phyloP scores from a whole-genome alignment of 2,113 vertebrate genomes.

The Ailuropoda melanoleuca region DNA sequence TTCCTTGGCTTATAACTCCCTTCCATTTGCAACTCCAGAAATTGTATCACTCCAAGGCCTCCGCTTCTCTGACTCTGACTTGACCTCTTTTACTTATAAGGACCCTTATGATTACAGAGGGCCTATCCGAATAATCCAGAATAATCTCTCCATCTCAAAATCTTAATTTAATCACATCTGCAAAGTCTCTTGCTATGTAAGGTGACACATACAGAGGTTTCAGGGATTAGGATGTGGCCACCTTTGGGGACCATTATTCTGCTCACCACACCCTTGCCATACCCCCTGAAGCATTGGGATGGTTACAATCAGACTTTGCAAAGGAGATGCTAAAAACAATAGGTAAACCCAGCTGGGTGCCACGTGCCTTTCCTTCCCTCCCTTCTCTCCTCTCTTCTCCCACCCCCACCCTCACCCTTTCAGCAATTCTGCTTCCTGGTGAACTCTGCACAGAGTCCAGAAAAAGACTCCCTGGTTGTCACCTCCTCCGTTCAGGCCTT shows the following conservation, averaged over 20 bases:
- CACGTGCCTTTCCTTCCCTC: neutral
- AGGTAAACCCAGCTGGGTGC: neutral
- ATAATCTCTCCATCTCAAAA: neutral
- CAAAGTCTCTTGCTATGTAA: neutral
- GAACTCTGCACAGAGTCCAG: neutral
- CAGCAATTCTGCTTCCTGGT: neutral
- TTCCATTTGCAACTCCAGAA: neutral
- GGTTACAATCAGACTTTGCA: neutral
- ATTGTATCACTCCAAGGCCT: neutral
- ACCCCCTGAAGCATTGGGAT: neutral
- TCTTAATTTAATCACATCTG: neutral
- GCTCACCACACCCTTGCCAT: too few species aligned
- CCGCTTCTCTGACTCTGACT: neutral
- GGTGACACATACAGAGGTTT: neutral
- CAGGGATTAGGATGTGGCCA: neutral
- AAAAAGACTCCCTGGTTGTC: neutral
- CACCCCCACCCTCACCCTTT: too few species aligned
- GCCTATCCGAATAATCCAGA: neutral
- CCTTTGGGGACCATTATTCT: neutral
- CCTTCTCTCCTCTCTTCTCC: neutral
- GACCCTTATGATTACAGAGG: neutral
- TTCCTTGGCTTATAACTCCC: neutral
- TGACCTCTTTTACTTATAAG: neutral
- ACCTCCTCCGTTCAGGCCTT: neutral
- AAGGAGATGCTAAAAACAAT: neutral